phyloP scores from a whole-genome alignment of 2,888 invertebrate species.

The Lycocerus yunnanus region DNA sequence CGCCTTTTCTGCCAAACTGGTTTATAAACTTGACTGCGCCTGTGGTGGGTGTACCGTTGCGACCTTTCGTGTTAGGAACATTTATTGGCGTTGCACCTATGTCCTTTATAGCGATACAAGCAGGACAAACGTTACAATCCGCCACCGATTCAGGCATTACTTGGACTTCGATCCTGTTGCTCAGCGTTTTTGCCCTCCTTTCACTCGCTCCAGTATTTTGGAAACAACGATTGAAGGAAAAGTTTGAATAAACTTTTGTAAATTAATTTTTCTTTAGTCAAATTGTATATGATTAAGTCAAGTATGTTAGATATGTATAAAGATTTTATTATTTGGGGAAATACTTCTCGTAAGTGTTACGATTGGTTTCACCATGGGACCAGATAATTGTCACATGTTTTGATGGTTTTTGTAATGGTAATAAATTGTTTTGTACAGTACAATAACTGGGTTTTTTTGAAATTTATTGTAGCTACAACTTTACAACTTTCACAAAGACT shows the following conservation, averaged over 20 bases:
- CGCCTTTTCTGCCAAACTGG: conserved; percentile 98
- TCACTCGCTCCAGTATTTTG: conserved; percentile 88
- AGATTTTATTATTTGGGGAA: not conserved
- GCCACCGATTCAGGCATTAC: conserved; percentile 88
- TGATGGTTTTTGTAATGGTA: not conserved
- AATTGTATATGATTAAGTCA: not conserved
- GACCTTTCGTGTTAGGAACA: conserved; percentile 93
- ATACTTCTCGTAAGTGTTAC: not conserved
- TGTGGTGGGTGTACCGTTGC: conserved; percentile 91
- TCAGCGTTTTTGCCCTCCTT: conserved; percentile 78
- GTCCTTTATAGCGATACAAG: conserved; percentile 96
- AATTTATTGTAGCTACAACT: too few relatives aligned
- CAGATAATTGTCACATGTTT: not conserved
- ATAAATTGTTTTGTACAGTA: not conserved
- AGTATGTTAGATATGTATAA: not conserved
- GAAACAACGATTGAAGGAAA: conserved; percentile 77
- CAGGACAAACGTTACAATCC: conserved; percentile 94
- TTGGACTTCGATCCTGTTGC: conserved; percentile 79
- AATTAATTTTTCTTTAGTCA: conserved; percentile 38
- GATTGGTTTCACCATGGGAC: not conserved
- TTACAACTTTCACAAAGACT: too few relatives aligned
- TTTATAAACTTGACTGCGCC: conserved; percentile 97
- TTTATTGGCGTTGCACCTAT: conserved; percentile 97
- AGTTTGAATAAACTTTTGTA: conserved; percentile 66
- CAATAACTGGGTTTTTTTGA: not conserved